Base-by-base conservation (phyloP, 2,113 vertebrate species). In the Cettia cetti region DNA sequence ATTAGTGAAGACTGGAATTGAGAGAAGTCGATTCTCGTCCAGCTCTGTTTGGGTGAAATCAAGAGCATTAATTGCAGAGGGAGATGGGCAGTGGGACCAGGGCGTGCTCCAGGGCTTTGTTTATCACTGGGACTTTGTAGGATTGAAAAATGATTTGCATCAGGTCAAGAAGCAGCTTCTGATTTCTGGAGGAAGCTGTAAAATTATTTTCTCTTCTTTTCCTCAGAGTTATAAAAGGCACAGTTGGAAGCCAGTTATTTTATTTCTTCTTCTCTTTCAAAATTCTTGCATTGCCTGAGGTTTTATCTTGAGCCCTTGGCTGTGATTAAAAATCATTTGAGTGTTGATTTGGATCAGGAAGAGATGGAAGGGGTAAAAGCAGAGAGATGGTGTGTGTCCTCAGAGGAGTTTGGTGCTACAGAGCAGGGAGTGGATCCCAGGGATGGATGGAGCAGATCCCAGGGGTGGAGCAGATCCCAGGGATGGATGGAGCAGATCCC, bases 371-470 rank as follows among this genome's bases (percentile, higher is more conserved):
- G 39, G 17, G 28, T 5, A 2, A n/a, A 69, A 22, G 1, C 45
- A 23, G 7, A 44, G 33, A 24, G 40, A 3, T 1, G 1, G 0
- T 8, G 21, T 6, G 7, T 1, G 11, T 63, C 65, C 8, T 15
- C 26, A 15, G 35, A 6, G 19, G 75, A 12, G 13, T 13, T 54
- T 8, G 12, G 39, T 5, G 2, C 20, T 40, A 0, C 8, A 10
- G 66, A 22, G 59, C 30, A 40, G 42, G 50, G 8, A n/a, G 10
- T 4, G 8, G 30, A 11, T 21, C 66, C 13, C 2, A 3, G 24
- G 81, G 49, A 14, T 33, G 42, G n/a, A n/a, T n/a, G n/a, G 39
- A 8, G 5, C 4, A 5, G 40, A 13, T 19, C n/a, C 40, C 40
- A 40, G 28, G 52, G 24, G 6, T 44, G 37, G n/a, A n/a, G n/a